Evolutionary conservation across 2,888 invertebrate genomes (phyloP), one percentile per base, ranked within the genome.

Genomic region (Maniola hyperantus): DNA sequence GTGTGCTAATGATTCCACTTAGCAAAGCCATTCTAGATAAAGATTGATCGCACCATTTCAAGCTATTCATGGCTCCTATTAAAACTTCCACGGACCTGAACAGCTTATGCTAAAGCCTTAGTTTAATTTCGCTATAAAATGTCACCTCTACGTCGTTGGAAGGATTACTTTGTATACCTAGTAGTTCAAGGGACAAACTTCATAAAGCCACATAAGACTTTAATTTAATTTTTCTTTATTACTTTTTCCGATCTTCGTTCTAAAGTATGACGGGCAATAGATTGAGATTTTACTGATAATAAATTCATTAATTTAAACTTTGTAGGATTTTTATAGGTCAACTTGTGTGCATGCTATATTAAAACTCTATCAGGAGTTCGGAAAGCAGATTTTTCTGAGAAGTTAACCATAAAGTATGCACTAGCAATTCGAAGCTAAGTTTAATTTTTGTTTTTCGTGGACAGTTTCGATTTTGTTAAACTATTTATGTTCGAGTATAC

Each of bases 51-150:
- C 53, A 54, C 33, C 46, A 48, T 68, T 60, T 58, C 54, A 54
- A 66, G 48, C 55, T 42, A 68, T 55, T 65, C 39, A 53, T 39
- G n/a, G 33, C 44, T 70, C 57, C 63, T 61, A 71, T 71, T 67
- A 71, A 70, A 66, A 72, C 57, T 66, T 71, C 48, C 48, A 58
- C 51, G 65, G 57, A 63, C 59, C 58, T 63, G 54, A 44, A 18
- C 39, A 48, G 63, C 57, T 57, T 20, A 57, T 7, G 39, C 57
- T 57, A 57, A 39, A 42, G 46, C 59, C 34, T 48, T 67, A 62
- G 59, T 70, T 64, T 70, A 65, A 70, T 65, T 34, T 54, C 39
- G 65, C 58, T 65, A 62, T 65, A 50, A 66, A 65, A 66, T 54
- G 66, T 59, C 66, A 64, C 63, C 65, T 68, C 63, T 63, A 44